Evolutionary conservation across 1,140 invertebrate genomes (phyloP).

Genomic region (Geopemphigus sp.): DNA sequence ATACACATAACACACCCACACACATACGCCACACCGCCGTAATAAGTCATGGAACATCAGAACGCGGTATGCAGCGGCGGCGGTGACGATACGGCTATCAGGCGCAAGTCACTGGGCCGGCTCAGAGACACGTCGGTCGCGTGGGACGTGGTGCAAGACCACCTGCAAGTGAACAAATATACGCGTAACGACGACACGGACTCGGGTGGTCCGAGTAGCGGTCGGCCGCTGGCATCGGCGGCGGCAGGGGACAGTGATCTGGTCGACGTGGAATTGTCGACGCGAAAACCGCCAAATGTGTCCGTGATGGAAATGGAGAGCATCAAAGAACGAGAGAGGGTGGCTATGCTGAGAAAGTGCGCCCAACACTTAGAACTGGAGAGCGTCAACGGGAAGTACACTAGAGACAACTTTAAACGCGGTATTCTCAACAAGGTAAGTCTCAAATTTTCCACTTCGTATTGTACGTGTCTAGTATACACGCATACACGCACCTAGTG

Average conservation of each 20-base stretch:
- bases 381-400: constrained; percentile 58
- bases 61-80: background rate
- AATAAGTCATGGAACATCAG: constrained; percentile 14
- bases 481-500: too few relatives aligned
- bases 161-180: constrained; percentile 45
- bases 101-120: constrained; percentile 50
- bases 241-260: background rate
- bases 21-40: too few relatives aligned
- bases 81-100: constrained; percentile 30
- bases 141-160: constrained; percentile 25
- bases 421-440: constrained; percentile 68
- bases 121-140: constrained; percentile 47
- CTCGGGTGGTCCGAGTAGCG: background rate
- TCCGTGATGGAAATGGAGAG: constrained; percentile 69
- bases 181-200: constrained; percentile 49
- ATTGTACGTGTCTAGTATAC: too few relatives aligned
- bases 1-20: too few relatives aligned
- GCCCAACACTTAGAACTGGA: constrained; percentile 60
- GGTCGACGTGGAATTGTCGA: background rate
- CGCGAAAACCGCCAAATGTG: constrained; percentile 53
- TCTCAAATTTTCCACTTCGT: too few relatives aligned
- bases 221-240: background rate
- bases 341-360: constrained; percentile 63
- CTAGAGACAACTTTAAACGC: constrained; percentile 63
- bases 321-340: constrained; percentile 61